Evolutionary conservation across 2,113 vertebrate genomes (phyloP).

Genomic region (Cavia porcellus): DNA sequence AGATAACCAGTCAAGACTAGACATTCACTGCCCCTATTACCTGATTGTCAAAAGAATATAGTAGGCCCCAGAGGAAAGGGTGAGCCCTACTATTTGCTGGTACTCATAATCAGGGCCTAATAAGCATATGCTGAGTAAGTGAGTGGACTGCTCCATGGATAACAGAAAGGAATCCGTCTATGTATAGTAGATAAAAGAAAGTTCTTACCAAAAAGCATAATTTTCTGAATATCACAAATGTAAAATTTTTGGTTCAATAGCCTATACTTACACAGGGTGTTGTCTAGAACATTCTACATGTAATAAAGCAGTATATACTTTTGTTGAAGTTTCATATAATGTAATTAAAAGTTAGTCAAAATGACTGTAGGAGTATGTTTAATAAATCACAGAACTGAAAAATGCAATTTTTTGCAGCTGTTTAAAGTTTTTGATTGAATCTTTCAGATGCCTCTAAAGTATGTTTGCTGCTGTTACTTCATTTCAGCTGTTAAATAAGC

Average conservation of each 20-base stretch:
- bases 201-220: constrained; percentile 17
- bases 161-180: constrained; percentile 21
- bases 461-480: neutral
- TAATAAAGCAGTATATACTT: neutral
- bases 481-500: constrained; percentile 26
- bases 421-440: constrained; percentile 27
- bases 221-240: neutral
- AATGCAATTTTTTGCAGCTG: neutral
- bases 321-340: neutral
- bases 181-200: neutral
- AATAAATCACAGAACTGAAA: constrained; percentile 26
- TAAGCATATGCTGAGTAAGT: constrained; percentile 20
- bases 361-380: neutral
- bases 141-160: neutral
- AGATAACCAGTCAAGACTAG: neutral
- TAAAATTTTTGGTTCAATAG: constrained; percentile 32
- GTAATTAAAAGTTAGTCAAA: neutral
- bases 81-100: neutral
- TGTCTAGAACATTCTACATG: neutral
- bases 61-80: neutral
- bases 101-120: neutral
- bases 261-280: neutral
- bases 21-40: neutral
- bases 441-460: constrained; percentile 5
- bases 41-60: neutral